A percentile compares a stretch with the other conserved stretches of the same genome.
Evolutionary conservation across 2,888 invertebrate genomes (phyloP).

Genomic region (Lordiphosa fenestrarum): DNA sequence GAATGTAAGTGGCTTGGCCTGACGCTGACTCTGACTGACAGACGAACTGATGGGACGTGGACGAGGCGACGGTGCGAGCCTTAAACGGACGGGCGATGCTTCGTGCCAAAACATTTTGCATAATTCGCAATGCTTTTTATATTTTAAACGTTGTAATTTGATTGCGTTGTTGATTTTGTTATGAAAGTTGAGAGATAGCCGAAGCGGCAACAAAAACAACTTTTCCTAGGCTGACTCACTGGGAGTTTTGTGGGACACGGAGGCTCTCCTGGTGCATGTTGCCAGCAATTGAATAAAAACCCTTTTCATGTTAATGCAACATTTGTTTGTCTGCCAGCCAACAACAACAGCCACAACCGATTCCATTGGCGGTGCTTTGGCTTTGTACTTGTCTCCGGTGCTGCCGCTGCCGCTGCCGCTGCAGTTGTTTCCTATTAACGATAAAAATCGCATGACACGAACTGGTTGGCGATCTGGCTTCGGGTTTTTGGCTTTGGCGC

Average conservation of each 20-base stretch:
- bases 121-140: conserved; percentile 35
- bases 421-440: conserved; percentile 74
- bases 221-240: conserved; percentile 24
- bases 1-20: conserved; percentile 44
- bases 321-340: conserved; percentile 52
- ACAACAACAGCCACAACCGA: conserved; percentile 23
- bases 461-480: conserved; percentile 70
- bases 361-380: conserved; percentile 64
- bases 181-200: conserved; percentile 55
- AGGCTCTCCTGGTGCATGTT: conserved; percentile 42
- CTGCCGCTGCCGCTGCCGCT: conserved; percentile 28
- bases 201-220: conserved; percentile 22
- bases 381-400: conserved; percentile 68
- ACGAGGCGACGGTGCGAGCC: conserved; percentile 9
- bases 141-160: conserved; percentile 39
- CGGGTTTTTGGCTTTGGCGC: conserved; percentile 53
- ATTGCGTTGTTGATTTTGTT: conserved; percentile 55
- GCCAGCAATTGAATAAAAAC: conserved; percentile 62
- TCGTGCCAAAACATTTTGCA: conserved; percentile 45
- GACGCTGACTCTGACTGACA: conserved; percentile 21
- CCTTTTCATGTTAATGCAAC: conserved; percentile 69
- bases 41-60: conserved; percentile 8
- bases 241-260: not conserved
- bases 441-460: conserved; percentile 74
- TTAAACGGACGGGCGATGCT: conserved; percentile 34